These are phyloP conservation scores for Orthosia cruda DNA, from an alignment of 2,888 invertebrate genomes.

Conservation along the genomic window DNA sequence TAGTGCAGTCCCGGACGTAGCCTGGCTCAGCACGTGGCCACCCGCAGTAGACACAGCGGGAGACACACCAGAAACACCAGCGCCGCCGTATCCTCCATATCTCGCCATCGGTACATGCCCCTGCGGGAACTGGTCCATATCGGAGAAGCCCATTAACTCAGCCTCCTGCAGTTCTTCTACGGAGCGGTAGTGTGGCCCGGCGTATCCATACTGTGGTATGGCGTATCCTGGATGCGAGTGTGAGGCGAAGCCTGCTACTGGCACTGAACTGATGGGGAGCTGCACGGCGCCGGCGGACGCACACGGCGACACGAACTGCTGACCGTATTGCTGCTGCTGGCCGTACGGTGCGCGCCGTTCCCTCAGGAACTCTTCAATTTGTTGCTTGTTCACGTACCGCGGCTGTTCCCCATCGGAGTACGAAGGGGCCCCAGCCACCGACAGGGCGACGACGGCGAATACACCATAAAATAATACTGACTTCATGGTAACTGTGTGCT, in stretches of 20 bases:
- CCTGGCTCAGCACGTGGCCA: conserved; percentile 58
- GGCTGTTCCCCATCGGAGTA: conserved; percentile 67
- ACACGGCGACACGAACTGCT: conserved; percentile 77
- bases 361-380: conserved; percentile 69
- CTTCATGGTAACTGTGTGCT: conserved; percentile 81
- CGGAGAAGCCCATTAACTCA: conserved; percentile 81
- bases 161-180: conserved; percentile 72
- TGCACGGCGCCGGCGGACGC: conserved; percentile 73
- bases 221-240: conserved; percentile 65
- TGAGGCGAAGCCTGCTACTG: conserved; percentile 64
- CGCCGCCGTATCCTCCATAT: conserved; percentile 70
- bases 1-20: conserved; percentile 74
- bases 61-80: conserved; percentile 45
- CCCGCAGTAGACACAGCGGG: conserved; percentile 47
- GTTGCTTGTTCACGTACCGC: conserved; percentile 56
- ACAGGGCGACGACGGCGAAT: conserved; percentile 67
- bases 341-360: conserved; percentile 75
- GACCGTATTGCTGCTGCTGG: conserved; percentile 37
- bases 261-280: conserved; percentile 66
- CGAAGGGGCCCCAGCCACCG: conserved; percentile 72
- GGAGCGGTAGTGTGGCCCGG: conserved; percentile 76
- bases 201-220: conserved; percentile 71
- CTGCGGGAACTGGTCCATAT: conserved; percentile 76
- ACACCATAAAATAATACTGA: conserved; percentile 72
- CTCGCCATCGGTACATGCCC: conserved; percentile 80